Conservation (phyloP, 2,797 vertebrate genomes). For the Lophius americanus region DNA sequence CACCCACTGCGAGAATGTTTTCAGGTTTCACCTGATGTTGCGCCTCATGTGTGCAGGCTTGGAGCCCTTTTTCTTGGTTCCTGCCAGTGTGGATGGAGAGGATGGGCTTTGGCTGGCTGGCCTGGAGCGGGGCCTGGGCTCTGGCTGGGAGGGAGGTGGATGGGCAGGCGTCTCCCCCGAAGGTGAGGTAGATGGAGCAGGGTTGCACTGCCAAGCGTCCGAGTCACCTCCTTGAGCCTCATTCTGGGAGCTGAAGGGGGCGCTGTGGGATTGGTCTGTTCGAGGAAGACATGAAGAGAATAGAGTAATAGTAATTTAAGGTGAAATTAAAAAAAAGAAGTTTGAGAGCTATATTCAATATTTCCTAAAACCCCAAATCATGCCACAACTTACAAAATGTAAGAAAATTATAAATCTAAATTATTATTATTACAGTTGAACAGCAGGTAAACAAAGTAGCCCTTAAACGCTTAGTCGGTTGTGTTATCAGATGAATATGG, state of each 20-base stretch:
- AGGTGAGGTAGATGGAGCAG: conserved; percentile 89
- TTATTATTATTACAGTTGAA: too few species aligned
- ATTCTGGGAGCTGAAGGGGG: conserved; percentile 84
- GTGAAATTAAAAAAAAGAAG: background rate
- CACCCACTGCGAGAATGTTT: background rate
- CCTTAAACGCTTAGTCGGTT: too few species aligned
- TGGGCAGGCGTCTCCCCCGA: conserved; percentile 82
- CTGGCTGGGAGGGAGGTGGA: conserved; percentile 44
- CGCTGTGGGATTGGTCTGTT: conserved; percentile 87
- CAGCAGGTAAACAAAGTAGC: too few species aligned
- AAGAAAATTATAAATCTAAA: too few species aligned
- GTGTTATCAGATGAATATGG: too few species aligned
- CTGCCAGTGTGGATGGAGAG: conserved; percentile 73
- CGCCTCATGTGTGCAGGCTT: conserved; percentile 93
- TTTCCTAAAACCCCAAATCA: background rate
- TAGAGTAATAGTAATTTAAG: background rate
- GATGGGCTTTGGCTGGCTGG: conserved; percentile 81
- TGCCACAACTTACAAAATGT: too few species aligned
- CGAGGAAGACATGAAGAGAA: background rate
- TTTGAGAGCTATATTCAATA: background rate
- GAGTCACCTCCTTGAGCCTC: conserved; percentile 83
- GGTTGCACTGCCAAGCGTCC: conserved; percentile 85
- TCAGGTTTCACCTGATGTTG: conserved; percentile 87
- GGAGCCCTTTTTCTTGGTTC: conserved; percentile 87
- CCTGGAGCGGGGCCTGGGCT: conserved; percentile 69